phyloP scores from a whole-genome alignment of 2,888 invertebrate species.

The Drosophila barbarae region DNA sequence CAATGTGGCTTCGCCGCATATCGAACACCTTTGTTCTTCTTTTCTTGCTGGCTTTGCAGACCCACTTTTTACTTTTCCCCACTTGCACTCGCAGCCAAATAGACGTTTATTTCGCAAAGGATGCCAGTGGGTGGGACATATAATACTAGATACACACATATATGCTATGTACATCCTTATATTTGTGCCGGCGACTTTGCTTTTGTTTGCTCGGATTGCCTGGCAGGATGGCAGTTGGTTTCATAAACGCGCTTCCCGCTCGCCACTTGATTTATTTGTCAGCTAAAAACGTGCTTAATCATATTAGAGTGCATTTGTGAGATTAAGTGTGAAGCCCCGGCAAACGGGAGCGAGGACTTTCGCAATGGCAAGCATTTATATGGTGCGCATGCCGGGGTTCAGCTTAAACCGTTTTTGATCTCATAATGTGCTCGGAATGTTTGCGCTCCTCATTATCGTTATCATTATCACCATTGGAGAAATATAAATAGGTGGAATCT shows the following conservation, averaged over 20 bases:
- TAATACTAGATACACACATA: not conserved
- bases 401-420: constrained; percentile 27
- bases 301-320: constrained; percentile 76
- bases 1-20: constrained; percentile 17
- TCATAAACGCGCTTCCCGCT: constrained; percentile 54
- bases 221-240: constrained; percentile 43
- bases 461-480: not conserved
- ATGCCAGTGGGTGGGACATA: constrained; percentile 29
- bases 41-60: constrained; percentile 25
- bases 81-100: constrained; percentile 35
- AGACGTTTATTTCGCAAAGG: constrained; percentile 37
- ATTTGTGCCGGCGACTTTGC: constrained; percentile 31
- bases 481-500: constrained; percentile 3
- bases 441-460: constrained; percentile 21
- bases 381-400: constrained; percentile 1
- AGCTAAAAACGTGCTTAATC: constrained; percentile 77
- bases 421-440: constrained; percentile 29
- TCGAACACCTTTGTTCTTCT: constrained; percentile 12
- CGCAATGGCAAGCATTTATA: constrained; percentile 22
- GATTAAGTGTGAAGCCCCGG: constrained; percentile 57
- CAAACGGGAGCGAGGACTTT: constrained; percentile 27
- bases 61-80: constrained; percentile 48
- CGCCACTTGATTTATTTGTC: constrained; percentile 72
- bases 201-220: constrained; percentile 59
- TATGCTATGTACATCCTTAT: constrained; percentile 2